Conservation (phyloP, 2,113 vertebrate genomes). For the Sialia sialis region DNA sequence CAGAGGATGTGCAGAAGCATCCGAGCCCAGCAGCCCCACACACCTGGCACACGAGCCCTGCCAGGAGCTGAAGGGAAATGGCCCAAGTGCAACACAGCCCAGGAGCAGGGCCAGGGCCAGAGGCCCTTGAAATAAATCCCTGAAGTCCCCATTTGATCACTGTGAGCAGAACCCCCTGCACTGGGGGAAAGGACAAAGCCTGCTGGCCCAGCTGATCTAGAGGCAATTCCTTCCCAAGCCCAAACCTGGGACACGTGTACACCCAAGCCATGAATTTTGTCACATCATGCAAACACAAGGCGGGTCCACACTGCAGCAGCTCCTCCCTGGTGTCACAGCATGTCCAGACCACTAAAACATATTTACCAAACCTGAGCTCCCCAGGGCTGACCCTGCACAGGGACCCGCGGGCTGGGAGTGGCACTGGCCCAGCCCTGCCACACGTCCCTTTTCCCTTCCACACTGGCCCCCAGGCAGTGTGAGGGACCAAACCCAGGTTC, state of each 20-base stretch:
- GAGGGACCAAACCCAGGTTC: background rate
- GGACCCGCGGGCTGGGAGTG: fast-evolving
- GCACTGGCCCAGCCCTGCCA: background rate
- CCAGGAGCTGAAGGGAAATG: background rate
- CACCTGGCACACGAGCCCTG: background rate
- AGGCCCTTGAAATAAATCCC: fast-evolving
- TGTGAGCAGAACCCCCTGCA: background rate
- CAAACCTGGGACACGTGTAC: background rate
- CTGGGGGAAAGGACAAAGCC: background rate
- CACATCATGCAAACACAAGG: background rate
- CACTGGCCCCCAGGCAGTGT: fast-evolving
- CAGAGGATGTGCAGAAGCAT: background rate
- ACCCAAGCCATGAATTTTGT: background rate
- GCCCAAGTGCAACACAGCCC: fast-evolving
- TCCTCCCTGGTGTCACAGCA: background rate
- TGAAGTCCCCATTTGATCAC: background rate
- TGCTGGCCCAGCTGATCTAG: fast-evolving
- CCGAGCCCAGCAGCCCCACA: background rate
- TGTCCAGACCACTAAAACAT: fast-evolving
- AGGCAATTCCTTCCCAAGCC: background rate
- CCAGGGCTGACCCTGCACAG: fast-evolving
- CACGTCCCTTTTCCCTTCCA: background rate
- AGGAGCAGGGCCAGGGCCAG: background rate
- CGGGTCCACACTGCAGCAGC: fast-evolving
- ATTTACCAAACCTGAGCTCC: fast-evolving